phyloP scores from a whole-genome alignment of 2,797 vertebrate genomes.

The Rhadinocentrus ornatus region DNA sequence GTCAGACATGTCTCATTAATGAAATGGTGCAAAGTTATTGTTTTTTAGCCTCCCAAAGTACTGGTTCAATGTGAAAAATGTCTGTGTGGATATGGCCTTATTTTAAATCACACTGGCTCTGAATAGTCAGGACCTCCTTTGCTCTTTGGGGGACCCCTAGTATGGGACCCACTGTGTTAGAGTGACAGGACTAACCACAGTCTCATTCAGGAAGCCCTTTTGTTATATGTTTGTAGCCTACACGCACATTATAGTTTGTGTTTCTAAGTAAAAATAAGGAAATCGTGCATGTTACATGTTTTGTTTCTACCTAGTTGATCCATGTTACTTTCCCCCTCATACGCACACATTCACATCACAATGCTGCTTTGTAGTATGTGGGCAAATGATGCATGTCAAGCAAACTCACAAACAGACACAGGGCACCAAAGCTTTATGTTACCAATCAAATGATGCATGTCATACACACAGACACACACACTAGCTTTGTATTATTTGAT shows the following conservation, averaged over 20 bases:
- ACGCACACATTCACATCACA: conserved; percentile 10
- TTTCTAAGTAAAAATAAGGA: conserved; percentile 45
- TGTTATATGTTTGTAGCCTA: conserved; percentile 54
- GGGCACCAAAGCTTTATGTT: conserved; percentile 68
- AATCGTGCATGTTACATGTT: conserved; percentile 58
- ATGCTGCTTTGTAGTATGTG: conserved; percentile 55
- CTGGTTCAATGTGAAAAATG: too few species aligned
- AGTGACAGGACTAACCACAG: conserved; percentile 51
- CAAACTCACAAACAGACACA: conserved; percentile 65
- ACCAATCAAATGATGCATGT: conserved; percentile 76
- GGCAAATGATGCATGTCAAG: conserved; percentile 64
- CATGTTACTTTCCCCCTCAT: conserved; percentile 20
- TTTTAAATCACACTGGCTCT: too few species aligned
- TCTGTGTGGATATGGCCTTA: too few species aligned
- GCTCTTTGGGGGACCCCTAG: too few species aligned
- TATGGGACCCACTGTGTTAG: not conserved
- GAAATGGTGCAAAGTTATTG: too few species aligned
- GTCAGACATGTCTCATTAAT: too few species aligned
- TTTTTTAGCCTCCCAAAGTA: too few species aligned
- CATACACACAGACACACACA: conserved; percentile 57
- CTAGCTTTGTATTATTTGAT: conserved; percentile 78
- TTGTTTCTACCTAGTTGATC: conserved; percentile 31
- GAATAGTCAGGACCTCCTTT: too few species aligned
- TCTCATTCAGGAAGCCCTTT: conserved; percentile 55
- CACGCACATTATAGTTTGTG: conserved; percentile 46